Evolutionary conservation across 1,140 invertebrate species (phyloP), one percentile per base, ranked within the genome.

Genomic region (Cherax destructor): DNA sequence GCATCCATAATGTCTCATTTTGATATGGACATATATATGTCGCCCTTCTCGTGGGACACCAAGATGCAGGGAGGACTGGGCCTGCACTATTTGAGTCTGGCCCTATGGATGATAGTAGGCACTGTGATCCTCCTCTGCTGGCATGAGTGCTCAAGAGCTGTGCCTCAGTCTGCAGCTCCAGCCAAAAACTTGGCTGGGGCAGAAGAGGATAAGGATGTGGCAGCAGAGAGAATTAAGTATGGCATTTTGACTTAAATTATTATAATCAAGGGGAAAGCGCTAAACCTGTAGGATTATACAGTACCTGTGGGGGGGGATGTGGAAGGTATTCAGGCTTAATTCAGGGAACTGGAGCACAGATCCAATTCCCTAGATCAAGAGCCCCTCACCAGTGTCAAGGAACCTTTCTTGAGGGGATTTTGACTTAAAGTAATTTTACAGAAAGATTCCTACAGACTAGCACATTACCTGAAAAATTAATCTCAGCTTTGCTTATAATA

Each of bases 181-280:
- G 61, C 59, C 52, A 65, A 72, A 61, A 61, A 16, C 13, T 10
- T 49, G 18, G 77, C 56, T 18, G 77, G 59, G 11, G 86, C 77
- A 2, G 86, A 88, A 77, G 86, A 88, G 18, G 86, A 88, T 41
- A 61, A 81, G 30, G 86, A 88, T 49, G 86, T 88, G 41, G 86
- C 86, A 21, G 86, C 86, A 1, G 86, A 88, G 61, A 88, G 86
- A 13, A 88, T 88, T 74, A 88, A 88, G 86, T 88, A 69, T 52
- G 86, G 0, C 3, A 30, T 10, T 74, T 10, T 74, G 18, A 69
- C 5, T 69, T 69, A 59, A 41, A 41, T 41, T 41, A 41, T 41
- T 41, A 41, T 41, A 41, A 41, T 41, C 30, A 41, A 41, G 30
- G 30, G 30, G 30, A 2, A 41, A 41, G 30, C 30, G 2, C 2